A percentile compares a stretch with the other conserved stretches of the same genome.
These are phyloP conservation scores for Heterochromis multidens DNA, from an alignment of 2,113 vertebrate genomes.

Conservation along the genomic window DNA sequence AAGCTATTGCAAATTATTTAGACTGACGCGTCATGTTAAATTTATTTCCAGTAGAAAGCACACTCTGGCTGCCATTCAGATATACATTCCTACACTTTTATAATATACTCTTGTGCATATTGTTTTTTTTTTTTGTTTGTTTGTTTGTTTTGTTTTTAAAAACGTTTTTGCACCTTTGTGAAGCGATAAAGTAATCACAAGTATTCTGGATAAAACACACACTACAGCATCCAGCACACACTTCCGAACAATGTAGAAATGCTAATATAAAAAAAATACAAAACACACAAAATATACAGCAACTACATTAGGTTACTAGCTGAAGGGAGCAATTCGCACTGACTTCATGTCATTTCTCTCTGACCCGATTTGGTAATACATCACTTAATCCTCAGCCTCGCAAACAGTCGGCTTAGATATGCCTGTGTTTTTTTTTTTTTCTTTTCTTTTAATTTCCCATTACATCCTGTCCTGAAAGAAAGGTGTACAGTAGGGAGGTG, in stretches of 20 bases:
- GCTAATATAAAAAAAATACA: not conserved
- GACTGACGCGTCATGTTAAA: slow-evolving; percentile 45
- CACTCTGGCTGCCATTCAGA: not conserved
- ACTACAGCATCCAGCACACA: not conserved
- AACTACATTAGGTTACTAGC: not conserved
- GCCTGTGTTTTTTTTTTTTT: not conserved
- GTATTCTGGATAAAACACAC: not conserved
- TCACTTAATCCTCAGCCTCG: slow-evolving; percentile 14
- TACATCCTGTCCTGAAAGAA: not conserved
- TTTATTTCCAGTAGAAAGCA: slow-evolving; percentile 42
- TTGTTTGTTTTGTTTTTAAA: not conserved
- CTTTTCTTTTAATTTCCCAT: not conserved
- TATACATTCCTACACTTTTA: not conserved
- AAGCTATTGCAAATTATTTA: slow-evolving; percentile 30
- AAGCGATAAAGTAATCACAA: not conserved
- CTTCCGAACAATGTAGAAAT: not conserved
- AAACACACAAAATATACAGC: not conserved
- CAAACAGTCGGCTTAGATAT: not conserved
- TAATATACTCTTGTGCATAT: not conserved
- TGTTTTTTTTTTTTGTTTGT: not conserved
- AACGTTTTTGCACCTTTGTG: not conserved
- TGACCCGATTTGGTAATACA: slow-evolving; percentile 54
- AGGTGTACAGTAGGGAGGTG: not conserved
- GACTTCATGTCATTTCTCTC: slow-evolving; percentile 31
- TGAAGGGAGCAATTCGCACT: slow-evolving; percentile 3